These are phyloP conservation scores for Margaritifera margaritifera DNA, from an alignment of 2,888 invertebrate genomes.

Conservation along the genomic window DNA sequence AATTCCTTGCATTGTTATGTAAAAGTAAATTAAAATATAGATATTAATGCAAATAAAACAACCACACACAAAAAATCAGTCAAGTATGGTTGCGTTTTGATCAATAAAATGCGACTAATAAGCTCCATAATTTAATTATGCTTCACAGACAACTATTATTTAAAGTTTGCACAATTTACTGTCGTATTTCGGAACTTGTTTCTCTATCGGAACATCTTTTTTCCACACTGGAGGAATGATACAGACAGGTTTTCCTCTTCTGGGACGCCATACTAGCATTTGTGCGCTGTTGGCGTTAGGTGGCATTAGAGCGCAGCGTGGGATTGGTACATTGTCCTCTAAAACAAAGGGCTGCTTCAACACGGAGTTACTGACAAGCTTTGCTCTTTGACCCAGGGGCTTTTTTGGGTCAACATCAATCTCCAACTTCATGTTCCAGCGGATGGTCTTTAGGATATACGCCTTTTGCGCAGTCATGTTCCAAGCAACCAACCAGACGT, in stretches of 20 bases:
- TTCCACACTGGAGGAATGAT: constrained; percentile 70
- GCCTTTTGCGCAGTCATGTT: constrained; percentile 66
- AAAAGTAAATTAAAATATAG: too few species aligned
- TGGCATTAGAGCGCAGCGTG: constrained; percentile 66
- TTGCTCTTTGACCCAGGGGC: constrained; percentile 64
- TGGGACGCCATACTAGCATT: constrained; percentile 70
- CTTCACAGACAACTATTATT: background rate
- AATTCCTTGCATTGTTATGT: too few species aligned
- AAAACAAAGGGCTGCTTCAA: constrained; percentile 63
- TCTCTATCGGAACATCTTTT: constrained; percentile 48
- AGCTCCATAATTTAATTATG: too few species aligned
- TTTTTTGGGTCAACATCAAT: constrained; percentile 67
- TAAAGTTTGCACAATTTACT: constrained; percentile 54
- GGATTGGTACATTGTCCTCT: constrained; percentile 63
- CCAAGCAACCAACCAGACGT: constrained; percentile 72
- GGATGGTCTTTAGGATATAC: constrained; percentile 67
- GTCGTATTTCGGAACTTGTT: constrained; percentile 51
- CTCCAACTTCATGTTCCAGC: constrained; percentile 69
- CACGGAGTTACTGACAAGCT: constrained; percentile 55
- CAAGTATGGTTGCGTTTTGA: too few species aligned
- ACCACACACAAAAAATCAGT: too few species aligned
- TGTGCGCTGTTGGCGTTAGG: constrained; percentile 71
- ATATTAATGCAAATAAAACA: too few species aligned
- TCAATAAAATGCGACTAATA: too few species aligned
- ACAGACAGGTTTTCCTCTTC: constrained; percentile 58